Evolutionary conservation across 2,113 vertebrate species (phyloP), one percentile per base, ranked within the genome.

Genomic region (Seriola aureovittata): DNA sequence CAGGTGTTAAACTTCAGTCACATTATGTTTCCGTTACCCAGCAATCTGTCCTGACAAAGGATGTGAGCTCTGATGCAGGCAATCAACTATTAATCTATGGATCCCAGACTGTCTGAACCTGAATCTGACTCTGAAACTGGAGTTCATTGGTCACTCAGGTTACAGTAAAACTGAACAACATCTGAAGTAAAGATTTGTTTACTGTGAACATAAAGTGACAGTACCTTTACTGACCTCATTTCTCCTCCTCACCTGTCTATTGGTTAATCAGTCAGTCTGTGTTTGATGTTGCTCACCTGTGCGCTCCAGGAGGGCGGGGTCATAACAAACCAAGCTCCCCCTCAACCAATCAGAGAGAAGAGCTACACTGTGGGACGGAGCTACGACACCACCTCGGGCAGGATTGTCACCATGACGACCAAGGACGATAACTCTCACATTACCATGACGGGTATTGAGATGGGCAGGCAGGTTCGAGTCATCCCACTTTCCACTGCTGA

Each of bases 301-400:
- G 60, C 40, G 4, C 78, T 85, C 40, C 85, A 44, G 92, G 95
- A 84, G 52, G 84, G 88, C 0, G 72, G 25, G 71, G 34, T 74
- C 48, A 75, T 48, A 34, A 40, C 19, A 71, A 77, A 64, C 50
- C 60, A n/a, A 50, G 64, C 58, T 71, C 52, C 23, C 55, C 29
- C 58, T 78, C 82, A 81, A 58, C 92, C 96, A 81, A 91, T 89
- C 89, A 95, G 89, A 79, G 95, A 96, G 92, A 97, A 96, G 92
- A 90, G 89, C 67, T 94, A 95, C 86, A 94, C 96, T 0, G 84
- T 97, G 58, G 97, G 97, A 80, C 96, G 92, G 88, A 96, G 96
- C 75, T 97, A 97, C 9, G 96, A 97, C 87, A 96, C 97, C 0
- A 2, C 94, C 17, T 97, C 97, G 0, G 97, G 97, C 40, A 97